Percentiles rank a stretch among this genome's conserved stretches.
Conservation (phyloP, 2,113 vertebrate species). For the Crocuta crocuta region DNA sequence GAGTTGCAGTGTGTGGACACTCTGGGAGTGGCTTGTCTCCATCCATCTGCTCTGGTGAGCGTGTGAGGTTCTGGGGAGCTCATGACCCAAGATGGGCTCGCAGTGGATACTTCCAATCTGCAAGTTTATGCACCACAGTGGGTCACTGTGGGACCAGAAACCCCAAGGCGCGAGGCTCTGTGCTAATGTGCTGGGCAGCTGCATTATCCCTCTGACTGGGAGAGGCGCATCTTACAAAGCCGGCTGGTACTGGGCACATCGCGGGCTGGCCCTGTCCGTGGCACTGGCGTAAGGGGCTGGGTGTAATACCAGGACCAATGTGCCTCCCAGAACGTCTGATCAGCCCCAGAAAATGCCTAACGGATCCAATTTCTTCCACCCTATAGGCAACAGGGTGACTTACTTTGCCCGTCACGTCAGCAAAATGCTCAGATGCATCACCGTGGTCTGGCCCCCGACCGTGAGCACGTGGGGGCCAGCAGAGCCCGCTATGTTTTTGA, state of each 20-base stretch:
- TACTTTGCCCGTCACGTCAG: conserved; percentile 13
- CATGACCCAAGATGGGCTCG: neutral
- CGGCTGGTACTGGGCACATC: neutral
- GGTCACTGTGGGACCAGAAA: neutral
- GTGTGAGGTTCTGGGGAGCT: accelerated
- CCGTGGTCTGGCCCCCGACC: neutral
- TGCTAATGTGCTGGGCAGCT: neutral
- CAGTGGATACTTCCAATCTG: neutral
- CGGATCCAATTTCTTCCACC: neutral
- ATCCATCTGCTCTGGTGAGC: neutral
- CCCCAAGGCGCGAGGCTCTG: neutral
- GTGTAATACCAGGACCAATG: neutral
- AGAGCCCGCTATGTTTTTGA: conserved; percentile 13
- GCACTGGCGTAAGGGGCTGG: neutral
- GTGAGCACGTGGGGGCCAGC: conserved; percentile 41
- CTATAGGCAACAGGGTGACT: neutral
- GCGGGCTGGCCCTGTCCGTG: neutral
- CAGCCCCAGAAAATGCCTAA: neutral
- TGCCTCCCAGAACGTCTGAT: neutral
- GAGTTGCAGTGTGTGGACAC: neutral
- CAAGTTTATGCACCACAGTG: neutral
- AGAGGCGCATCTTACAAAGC: neutral
- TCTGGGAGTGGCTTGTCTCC: neutral
- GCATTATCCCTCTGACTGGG: neutral
- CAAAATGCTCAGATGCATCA: neutral